Base-by-base conservation (phyloP, 2,888 invertebrate species). In the Zaprionus obscuricornis region DNA sequence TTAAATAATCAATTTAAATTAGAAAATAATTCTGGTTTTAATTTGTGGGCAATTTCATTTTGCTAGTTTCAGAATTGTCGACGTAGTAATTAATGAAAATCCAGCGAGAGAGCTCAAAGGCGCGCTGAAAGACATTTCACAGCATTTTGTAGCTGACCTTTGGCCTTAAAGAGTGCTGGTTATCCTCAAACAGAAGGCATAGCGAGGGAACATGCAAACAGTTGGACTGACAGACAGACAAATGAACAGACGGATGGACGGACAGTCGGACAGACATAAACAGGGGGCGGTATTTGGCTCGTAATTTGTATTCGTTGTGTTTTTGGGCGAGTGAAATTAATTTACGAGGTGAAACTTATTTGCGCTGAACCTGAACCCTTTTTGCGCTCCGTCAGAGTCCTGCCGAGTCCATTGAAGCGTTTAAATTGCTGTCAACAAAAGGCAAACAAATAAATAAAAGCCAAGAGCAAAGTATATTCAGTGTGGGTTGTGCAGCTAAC, bases 351-450 rank as follows among this genome's bases (percentile, higher is more conserved):
- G 66, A 78, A 85, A 78, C 82, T 78, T 78, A 82, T 78, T 78
- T 78, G 85, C 71, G 31, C 42, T 29, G 71, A 85, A 82, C 85
- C 74, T n/a, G n/a, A n/a, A n/a, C n/a, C 83, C 82, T 78, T 78
- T 74, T 66, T 67, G 74, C 71, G 74, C 82, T 64, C 56, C 40
- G 69, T 8, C 40, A 29, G 54, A 26, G 36, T 6, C 6, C 3
- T 6, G 17, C 16, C 20, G 40, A 62, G 73, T 73, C 84, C 76
- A 81, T 85, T 81, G 76, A 85, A 84, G 81, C 86, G 68, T 73
- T 84, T 71, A 85, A 81, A 85, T 85, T 85, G 81, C 86, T 81
- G 81, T 81, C 81, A 81, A 76, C 84, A 70, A 79, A 85, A 83
- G 86, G 81, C 74, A 85, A 81, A 73, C 86, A 81, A 85, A 81